phyloP scores from a whole-genome alignment of 1,140 invertebrate genomes.

The Penaeus vannamei region DNA sequence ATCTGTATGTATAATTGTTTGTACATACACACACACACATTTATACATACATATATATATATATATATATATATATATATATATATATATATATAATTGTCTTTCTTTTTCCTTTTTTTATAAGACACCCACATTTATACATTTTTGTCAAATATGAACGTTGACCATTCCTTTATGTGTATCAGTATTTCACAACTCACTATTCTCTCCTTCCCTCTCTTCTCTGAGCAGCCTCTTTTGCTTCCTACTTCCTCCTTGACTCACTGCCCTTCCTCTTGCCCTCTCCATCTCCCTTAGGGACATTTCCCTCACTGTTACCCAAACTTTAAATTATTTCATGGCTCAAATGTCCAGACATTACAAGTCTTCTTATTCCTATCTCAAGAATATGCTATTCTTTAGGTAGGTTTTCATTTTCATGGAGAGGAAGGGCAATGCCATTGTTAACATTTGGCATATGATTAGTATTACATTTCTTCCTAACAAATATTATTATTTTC shows the following conservation, averaged over 20 bases:
- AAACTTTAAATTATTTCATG: not conserved
- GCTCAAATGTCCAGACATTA: not conserved
- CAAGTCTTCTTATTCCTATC: not conserved
- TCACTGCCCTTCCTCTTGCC: not conserved
- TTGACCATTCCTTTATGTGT: too few relatives aligned
- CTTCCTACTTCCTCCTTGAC: not conserved
- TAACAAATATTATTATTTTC: too few relatives aligned
- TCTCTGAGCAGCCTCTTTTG: not conserved
- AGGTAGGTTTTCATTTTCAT: too few relatives aligned
- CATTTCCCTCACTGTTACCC: not conserved
- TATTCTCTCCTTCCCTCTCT: too few relatives aligned
- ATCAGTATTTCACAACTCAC: too few relatives aligned
- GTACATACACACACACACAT: not conserved
- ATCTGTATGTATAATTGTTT: slow-evolving; percentile 1
- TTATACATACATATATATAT: not conserved
- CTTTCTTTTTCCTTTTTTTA: too few relatives aligned
- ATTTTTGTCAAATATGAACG: too few relatives aligned
- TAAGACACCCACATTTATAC: too few relatives aligned
- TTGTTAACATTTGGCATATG: too few relatives aligned
- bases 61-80: not conserved
- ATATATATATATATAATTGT: slow-evolving; percentile 1
- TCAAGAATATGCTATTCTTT: too few relatives aligned
- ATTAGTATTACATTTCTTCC: too few relatives aligned
- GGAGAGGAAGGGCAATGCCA: too few relatives aligned
- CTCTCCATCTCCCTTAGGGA: not conserved